Evolutionary conservation across 2,113 vertebrate genomes (phyloP).

Genomic region (Actenoides lindsayi): DNA sequence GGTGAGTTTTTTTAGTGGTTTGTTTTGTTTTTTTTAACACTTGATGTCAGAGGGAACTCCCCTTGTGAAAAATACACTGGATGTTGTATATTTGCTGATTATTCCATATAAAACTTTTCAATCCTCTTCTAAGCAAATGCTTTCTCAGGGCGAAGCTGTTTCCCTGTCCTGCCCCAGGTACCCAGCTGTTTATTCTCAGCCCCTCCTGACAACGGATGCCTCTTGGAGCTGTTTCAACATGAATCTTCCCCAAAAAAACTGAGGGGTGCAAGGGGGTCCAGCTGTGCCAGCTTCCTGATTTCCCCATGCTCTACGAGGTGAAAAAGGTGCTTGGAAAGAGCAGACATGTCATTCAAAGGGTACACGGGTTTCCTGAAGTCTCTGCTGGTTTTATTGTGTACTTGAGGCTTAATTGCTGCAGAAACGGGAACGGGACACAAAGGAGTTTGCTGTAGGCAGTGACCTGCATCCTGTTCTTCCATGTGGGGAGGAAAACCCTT

Average conservation of each 20-base stretch:
- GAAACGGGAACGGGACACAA: constrained; percentile 38
- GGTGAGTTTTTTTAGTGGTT: background rate
- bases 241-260: background rate
- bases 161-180: background rate
- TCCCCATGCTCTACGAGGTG: background rate
- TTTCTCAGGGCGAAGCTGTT: background rate
- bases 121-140: background rate
- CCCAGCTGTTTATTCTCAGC: background rate
- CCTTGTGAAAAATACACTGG: background rate
- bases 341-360: background rate
- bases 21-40: rapidly evolving
- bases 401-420: background rate
- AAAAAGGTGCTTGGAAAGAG: background rate
- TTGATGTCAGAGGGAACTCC: background rate
- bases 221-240: rapidly evolving
- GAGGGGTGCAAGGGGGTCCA: background rate
- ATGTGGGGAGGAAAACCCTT: constrained; percentile 62
- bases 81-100: background rate
- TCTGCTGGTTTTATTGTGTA: background rate
- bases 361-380: background rate
- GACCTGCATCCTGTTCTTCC: constrained; percentile 51
- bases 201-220: background rate
- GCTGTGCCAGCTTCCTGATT: background rate
- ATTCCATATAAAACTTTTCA: background rate
- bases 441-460: constrained; percentile 3